Evolutionary conservation across 2,797 vertebrate genomes (phyloP), one percentile per base, ranked within the genome.

Genomic region (Mustela erminea): DNA sequence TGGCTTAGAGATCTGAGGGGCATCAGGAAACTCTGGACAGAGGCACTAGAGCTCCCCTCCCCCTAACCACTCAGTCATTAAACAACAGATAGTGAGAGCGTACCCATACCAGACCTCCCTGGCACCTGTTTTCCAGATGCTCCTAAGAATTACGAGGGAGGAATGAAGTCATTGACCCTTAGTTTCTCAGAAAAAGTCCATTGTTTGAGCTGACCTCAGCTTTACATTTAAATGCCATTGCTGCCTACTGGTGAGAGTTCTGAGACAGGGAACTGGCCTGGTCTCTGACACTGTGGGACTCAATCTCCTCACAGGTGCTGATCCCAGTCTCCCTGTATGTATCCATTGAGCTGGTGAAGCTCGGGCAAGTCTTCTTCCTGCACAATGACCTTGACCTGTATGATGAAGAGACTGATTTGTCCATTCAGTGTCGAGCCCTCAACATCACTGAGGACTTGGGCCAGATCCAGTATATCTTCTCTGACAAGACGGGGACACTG

Each of bases 371-470:
- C 93, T 99, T 99, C 98, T 99, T 99, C 96, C 99, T 99, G 96
- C 99, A 99, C 90, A 99, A 99, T 41, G 99, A 99, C 97, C 74
- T 99, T 5, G 99, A 99, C 90, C 98, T 99, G 43, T 99, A 99
- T 1, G 99, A 99, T n/a, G 99, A 99, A 93, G 99, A 99, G 86
- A 98, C 98, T 1, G 98, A 99, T 98, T 93, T 98, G 7, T 97
- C 98, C 5, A 98, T 99, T 70, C 99, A 99, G 88, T 99, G 99
- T 80, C 99, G 99, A 11, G 98, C 99, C 93, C 99, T 99, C 96
- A 99, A 99, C 98, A 99, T 99, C 98, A 99, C 99, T 1, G 99
- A 99, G 97, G 99, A 99, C 99, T 98, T 99, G 72, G 99, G 99
- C 5, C 99, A 99, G 99, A 99, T 99, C 94, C 99, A 99, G 20